Conservation (phyloP, 2,888 invertebrate species). For the Mycalesis mineus region DNA sequence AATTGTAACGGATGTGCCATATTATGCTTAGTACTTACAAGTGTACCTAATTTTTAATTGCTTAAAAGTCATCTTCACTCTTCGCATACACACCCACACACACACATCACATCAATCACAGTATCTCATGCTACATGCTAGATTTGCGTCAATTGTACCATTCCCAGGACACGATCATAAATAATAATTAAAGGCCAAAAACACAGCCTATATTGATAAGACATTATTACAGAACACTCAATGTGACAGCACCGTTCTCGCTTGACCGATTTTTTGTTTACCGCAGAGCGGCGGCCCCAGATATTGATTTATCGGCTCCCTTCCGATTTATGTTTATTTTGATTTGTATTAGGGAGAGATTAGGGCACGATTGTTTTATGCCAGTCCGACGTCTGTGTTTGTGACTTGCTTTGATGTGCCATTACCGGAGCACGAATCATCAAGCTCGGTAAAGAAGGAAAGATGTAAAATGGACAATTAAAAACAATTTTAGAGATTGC, state of each 20-base stretch:
- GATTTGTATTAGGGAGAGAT: constrained; percentile 19
- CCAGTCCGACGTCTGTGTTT: constrained; percentile 1
- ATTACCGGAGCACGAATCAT: not conserved
- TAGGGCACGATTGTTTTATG: not conserved
- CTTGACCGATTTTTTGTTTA: constrained; percentile 17
- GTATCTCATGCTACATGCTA: too few relatives aligned
- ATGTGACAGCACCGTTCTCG: not conserved
- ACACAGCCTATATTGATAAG: too few relatives aligned
- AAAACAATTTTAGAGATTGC: not conserved
- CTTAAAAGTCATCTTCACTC: too few relatives aligned
- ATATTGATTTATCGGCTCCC: constrained; percentile 22
- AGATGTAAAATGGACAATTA: not conserved
- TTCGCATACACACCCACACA: too few relatives aligned
- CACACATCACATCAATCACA: too few relatives aligned
- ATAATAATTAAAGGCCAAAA: too few relatives aligned
- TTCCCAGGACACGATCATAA: too few relatives aligned
- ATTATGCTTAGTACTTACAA: too few relatives aligned
- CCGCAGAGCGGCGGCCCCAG: constrained; percentile 5
- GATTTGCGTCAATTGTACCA: too few relatives aligned
- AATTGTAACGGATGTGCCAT: too few relatives aligned
- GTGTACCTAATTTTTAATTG: too few relatives aligned
- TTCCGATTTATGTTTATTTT: constrained; percentile 18
- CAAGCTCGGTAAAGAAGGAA: too few relatives aligned
- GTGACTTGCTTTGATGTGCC: constrained; percentile 1
- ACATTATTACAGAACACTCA: not conserved